A percentile compares a stretch with the other conserved stretches of the same genome.
These are phyloP conservation scores for Priocnemis perturbator DNA, from an alignment of 2,888 invertebrate species.

Conservation along the genomic window DNA sequence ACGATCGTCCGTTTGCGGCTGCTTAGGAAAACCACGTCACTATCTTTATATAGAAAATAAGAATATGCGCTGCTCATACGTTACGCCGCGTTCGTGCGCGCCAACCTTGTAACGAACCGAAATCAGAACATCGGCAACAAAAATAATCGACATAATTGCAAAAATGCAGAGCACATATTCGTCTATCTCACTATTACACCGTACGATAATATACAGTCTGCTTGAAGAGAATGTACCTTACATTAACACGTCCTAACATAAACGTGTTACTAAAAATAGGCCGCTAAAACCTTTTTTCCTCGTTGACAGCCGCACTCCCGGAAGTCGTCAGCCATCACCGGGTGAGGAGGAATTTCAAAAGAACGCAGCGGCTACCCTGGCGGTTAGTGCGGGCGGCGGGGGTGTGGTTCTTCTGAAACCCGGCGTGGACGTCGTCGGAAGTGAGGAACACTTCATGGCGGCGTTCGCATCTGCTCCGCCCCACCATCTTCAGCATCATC, in stretches of 20 bases:
- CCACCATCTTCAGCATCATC: conserved; percentile 77
- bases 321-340: conserved; percentile 94
- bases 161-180: not conserved
- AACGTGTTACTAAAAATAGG: too few species aligned
- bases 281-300: not conserved
- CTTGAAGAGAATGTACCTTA: too few species aligned
- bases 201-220: too few species aligned
- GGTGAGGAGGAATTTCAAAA: conserved; percentile 88
- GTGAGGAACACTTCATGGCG: conserved; percentile 73
- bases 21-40: conserved; percentile 41
- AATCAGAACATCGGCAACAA: not conserved
- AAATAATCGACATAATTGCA: not conserved
- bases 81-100: conserved; percentile 36
- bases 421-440: conserved; percentile 73
- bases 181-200: not conserved
- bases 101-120: not conserved
- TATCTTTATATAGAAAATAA: conserved; percentile 55
- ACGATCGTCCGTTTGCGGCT: conserved; percentile 35
- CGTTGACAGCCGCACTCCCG: conserved; percentile 86
- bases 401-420: conserved; percentile 78
- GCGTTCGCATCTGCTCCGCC: conserved; percentile 75
- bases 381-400: conserved; percentile 69
- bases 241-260: too few species aligned
- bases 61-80: conserved; percentile 19
- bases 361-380: conserved; percentile 74